Evolutionary conservation across 1,140 invertebrate genomes (phyloP), one percentile per base, ranked within the genome.

Genomic region (Brachionus paranguensis): DNA sequence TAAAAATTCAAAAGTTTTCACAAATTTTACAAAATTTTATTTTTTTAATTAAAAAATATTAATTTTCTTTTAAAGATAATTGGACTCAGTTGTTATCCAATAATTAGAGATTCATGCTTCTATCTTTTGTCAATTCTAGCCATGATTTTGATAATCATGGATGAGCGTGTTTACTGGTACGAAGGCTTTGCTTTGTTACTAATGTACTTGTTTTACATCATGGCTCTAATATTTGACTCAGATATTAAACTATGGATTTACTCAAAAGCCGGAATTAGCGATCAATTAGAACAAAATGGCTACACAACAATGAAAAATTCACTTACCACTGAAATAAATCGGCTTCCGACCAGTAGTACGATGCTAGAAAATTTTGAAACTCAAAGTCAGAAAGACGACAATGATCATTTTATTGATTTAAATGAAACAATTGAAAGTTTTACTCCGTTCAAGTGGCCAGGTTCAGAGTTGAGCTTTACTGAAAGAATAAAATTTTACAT

Each of bases 21-120:
- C 24, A 24, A 24, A 24, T 24, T 24, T 1, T 24, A 1, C 24
- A 24, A 24, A 24, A 24, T 24, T 24, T 24, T 24, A 1, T 24
- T 24, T 24, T 24, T 24, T 24, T 24, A 24, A 24, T 24, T 24
- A 24, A 24, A 24, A 24, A 24, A 24, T 24, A 1, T 24, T 24
- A 24, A 29, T 68, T 85, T 50, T 10, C 64, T 8, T 84, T 91
- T 95, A 17, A 79, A 91, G 78, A 88, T 89, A 14, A 68, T 83
- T 29, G 33, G 64, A n/a, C 10, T 83, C 11, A 83, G 53, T 8
- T 83, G 79, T 64, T 83, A 60, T 60, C 79, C 79, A 47, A 20
- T 83, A 43, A n/a, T 47, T 14, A 37, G 79, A 29, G 79, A 83
- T 37, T 83, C 60, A 14, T 68, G 65, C n/a, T 83, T 68, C 20